phyloP scores from a whole-genome alignment of 2,888 invertebrate genomes.

The Caenorhabditis afra region DNA sequence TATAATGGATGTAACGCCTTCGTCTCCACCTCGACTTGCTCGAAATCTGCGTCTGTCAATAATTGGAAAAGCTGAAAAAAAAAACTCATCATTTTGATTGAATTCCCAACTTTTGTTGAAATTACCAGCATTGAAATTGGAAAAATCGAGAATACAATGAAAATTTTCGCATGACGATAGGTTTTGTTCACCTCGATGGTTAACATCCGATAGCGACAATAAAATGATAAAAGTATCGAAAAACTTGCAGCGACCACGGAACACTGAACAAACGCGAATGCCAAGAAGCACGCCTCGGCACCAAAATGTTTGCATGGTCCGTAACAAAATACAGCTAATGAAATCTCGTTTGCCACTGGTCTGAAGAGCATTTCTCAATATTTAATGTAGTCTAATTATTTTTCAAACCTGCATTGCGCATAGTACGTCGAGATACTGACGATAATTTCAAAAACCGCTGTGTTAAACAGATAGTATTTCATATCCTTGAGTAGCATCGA shows the following conservation, averaged over 20 bases:
- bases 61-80: conserved; percentile 37
- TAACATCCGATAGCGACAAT: conserved; percentile 19
- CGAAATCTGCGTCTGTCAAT: conserved; percentile 34
- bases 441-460: conserved; percentile 35
- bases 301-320: conserved; percentile 50
- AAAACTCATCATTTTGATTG: too few species aligned
- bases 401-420: conserved; percentile 56
- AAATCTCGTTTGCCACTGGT: conserved; percentile 27
- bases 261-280: conserved; percentile 34
- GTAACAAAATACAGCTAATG: conserved; percentile 37
- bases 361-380: conserved; percentile 26
- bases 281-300: conserved; percentile 13
- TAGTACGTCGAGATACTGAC: conserved; percentile 32
- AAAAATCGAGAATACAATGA: conserved; percentile 16
- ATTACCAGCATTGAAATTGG: conserved; percentile 29
- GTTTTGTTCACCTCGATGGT: conserved; percentile 11
- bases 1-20: conserved; percentile 35
- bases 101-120: not conserved
- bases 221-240: conserved; percentile 36
- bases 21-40: conserved; percentile 37
- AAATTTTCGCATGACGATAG: conserved; percentile 5
- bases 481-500: conserved; percentile 39
- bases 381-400: not conserved
- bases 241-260: conserved; percentile 45
- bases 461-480: conserved; percentile 42